These are phyloP conservation scores for Coptodon rendalli DNA, from an alignment of 2,113 vertebrate species.

Conservation along the genomic window DNA sequence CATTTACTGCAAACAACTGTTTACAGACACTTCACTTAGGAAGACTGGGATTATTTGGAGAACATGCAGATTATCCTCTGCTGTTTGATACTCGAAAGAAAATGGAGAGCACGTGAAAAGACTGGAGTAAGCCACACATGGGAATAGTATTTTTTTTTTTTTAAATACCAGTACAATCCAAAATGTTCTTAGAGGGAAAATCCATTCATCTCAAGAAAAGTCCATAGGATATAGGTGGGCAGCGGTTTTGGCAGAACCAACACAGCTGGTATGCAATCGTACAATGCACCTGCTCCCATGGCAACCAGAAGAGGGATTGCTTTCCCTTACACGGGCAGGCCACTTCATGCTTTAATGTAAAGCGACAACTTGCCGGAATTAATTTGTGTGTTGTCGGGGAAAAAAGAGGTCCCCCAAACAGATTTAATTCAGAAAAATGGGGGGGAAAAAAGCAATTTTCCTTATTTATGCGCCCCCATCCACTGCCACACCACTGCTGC, in stretches of 20 bases:
- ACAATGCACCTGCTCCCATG: constrained; percentile 69
- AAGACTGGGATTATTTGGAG: constrained; percentile 31
- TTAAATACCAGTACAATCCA: constrained; percentile 8
- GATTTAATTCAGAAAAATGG: constrained; percentile 36
- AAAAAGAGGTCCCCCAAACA: constrained; percentile 14
- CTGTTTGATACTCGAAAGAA: constrained; percentile 25
- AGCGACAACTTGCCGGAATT: constrained; percentile 72
- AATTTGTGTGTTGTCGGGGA: constrained; percentile 57
- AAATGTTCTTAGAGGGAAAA: constrained; percentile 12
- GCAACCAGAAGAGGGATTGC: constrained; percentile 65
- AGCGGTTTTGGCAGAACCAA: constrained; percentile 57
- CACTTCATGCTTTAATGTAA: constrained; percentile 74
- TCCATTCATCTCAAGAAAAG: constrained; percentile 20
- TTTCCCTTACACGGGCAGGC: constrained; percentile 50
- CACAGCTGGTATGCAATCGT: constrained; percentile 28
- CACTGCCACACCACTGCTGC: not conserved
- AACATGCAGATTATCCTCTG: constrained; percentile 23
- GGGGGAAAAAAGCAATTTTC: constrained; percentile 36
- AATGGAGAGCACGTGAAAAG: constrained; percentile 7
- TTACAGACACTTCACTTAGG: constrained; percentile 9
- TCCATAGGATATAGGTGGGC: constrained; percentile 60
- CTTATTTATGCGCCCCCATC: constrained; percentile 22
- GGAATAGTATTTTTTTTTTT: not conserved
- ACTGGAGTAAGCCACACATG: not conserved
- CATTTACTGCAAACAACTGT: constrained; percentile 24